Conservation (phyloP, 2,113 vertebrate genomes). For the Motacilla alba region DNA sequence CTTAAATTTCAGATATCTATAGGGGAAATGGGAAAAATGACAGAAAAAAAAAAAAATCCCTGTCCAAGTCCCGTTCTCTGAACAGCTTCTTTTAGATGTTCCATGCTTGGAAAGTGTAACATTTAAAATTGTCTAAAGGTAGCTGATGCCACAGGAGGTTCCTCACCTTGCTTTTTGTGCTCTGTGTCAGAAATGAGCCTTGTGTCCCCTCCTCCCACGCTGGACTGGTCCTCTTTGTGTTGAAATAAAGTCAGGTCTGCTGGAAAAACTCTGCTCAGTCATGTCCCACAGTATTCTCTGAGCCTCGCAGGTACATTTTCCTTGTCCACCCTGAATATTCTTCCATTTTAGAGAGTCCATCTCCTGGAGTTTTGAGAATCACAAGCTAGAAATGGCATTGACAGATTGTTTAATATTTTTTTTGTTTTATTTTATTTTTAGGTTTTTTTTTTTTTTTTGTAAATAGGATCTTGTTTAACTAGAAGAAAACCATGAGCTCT, state of each 20-base stretch:
- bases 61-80: too few relatives aligned
- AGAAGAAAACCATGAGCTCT: neutral
- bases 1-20: neutral
- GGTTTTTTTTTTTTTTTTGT: neutral
- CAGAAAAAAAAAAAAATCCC: neutral
- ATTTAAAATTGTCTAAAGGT: neutral
- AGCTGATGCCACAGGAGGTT: neutral
- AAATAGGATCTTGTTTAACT: neutral
- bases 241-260: neutral
- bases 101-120: rapidly evolving
- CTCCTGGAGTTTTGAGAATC: rapidly evolving
- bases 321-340: neutral
- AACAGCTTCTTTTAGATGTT: neutral
- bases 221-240: neutral
- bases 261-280: neutral
- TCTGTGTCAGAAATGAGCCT: rapidly evolving
- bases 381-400: rapidly evolving
- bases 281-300: neutral
- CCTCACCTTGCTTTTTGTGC: neutral
- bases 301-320: neutral
- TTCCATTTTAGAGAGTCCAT: neutral
- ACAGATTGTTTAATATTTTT: neutral
- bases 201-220: rapidly evolving
- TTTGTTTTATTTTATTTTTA: neutral
- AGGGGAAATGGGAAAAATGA: rapidly evolving